Conservation (phyloP, 2,888 invertebrate species). For the Lymantria dispar region DNA sequence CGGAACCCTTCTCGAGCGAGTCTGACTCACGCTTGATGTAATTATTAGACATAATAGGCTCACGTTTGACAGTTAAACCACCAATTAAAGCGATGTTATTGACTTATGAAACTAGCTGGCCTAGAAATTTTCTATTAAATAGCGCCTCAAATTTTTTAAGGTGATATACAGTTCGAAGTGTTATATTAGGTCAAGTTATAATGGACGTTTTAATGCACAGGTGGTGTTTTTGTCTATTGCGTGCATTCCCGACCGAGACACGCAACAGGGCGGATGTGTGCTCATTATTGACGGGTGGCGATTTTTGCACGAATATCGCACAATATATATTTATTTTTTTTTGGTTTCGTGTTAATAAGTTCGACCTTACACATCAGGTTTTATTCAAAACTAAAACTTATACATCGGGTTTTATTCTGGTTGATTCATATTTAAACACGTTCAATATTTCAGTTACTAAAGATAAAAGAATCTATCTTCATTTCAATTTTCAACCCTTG, state of each 20-base stretch:
- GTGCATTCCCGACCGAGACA: constrained; percentile 28
- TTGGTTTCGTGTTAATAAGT: no score
- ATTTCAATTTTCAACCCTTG: no score
- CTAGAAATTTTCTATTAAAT: neutral
- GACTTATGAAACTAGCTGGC: no score
- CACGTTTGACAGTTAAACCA: neutral
- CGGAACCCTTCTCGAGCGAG: no score
- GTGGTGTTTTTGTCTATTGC: constrained; percentile 30
- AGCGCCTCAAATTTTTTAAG: neutral
- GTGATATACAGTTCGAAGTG: neutral
- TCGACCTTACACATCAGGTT: no score
- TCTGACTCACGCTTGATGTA: no score
- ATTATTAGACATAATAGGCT: neutral
- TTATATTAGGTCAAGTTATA: constrained; percentile 40
- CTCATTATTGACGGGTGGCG: constrained; percentile 19
- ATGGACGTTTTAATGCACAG: constrained; percentile 32
- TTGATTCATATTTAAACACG: no score
- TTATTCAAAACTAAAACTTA: no score
- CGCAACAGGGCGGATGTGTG: constrained; percentile 40
- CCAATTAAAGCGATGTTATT: no score
- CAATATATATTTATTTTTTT: neutral
- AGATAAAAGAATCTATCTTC: no score
- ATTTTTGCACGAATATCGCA: constrained; percentile 22
- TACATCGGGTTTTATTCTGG: no score
- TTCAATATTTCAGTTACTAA: no score